Percentiles rank a stretch among this genome's conserved stretches.
phyloP scores from a whole-genome alignment of 2,888 invertebrate species.

The Anticlea derivata region DNA sequence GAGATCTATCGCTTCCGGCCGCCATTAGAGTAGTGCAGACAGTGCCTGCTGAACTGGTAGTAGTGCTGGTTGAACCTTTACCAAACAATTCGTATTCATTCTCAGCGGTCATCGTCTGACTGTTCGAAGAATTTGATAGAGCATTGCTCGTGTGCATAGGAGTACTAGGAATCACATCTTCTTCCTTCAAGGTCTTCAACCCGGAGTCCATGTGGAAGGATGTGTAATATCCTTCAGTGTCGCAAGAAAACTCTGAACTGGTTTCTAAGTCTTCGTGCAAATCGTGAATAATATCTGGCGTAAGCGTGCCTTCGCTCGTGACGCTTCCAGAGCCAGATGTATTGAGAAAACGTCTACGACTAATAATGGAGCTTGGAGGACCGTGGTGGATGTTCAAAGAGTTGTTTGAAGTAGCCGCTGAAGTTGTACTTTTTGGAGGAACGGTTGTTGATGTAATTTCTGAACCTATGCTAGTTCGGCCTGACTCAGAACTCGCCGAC shows the following conservation, averaged over 20 bases:
- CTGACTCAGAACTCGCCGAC: conserved; percentile 96
- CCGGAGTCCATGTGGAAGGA: conserved; percentile 99
- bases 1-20: conserved; percentile 85
- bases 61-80: conserved; percentile 95
- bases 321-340: conserved; percentile 92
- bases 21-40: conserved; percentile 93
- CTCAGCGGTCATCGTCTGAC: conserved; percentile 90
- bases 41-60: conserved; percentile 95
- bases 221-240: conserved; percentile 98
- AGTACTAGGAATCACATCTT: conserved; percentile 85
- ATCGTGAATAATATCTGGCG: conserved; percentile 92
- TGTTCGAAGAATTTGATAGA: conserved; percentile 87
- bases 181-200: conserved; percentile 91
- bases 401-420: conserved; percentile 87
- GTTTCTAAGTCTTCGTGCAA: conserved; percentile 93
- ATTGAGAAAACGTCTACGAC: conserved; percentile 86
- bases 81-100: conserved; percentile 96
- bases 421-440: conserved; percentile 87
- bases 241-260: conserved; percentile 96
- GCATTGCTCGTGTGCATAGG: conserved; percentile 89
- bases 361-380: conserved; percentile 88
- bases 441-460: conserved; percentile 89
- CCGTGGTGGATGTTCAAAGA: conserved; percentile 86
- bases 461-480: conserved; percentile 92
- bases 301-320: conserved; percentile 93